Conservation (phyloP, 2,888 invertebrate species). For the Eretmocerus hayati region DNA sequence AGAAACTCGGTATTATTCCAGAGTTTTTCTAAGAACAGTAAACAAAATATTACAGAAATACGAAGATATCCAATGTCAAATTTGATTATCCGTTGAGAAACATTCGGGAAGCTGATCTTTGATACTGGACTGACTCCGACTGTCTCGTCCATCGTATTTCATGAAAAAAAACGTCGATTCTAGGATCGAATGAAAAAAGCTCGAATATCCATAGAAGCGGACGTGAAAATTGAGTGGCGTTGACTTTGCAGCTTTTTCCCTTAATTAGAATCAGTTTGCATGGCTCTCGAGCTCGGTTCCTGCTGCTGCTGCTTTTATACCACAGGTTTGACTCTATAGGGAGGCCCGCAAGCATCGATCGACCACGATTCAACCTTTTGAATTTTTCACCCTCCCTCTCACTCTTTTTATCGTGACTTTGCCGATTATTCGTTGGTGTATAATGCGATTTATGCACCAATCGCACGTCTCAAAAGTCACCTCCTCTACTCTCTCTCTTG, state of each 20-base stretch:
- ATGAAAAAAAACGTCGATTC: too few relatives aligned
- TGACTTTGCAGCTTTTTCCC: slow-evolving; percentile 5
- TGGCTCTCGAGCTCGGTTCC: slow-evolving; percentile 8
- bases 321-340: too few relatives aligned
- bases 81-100: too few relatives aligned
- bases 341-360: slow-evolving; percentile 4
- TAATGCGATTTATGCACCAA: slow-evolving; percentile 9
- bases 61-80: too few relatives aligned
- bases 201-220: background rate
- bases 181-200: too few relatives aligned
- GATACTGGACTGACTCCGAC: too few relatives aligned
- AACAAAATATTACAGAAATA: too few relatives aligned
- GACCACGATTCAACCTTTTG: background rate
- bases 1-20: too few relatives aligned
- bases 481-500: background rate
- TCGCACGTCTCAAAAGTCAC: background rate
- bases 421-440: slow-evolving; percentile 2
- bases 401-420: background rate
- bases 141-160: too few relatives aligned
- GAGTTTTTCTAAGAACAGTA: too few relatives aligned
- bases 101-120: too few relatives aligned
- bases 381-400: background rate
- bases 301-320: too few relatives aligned
- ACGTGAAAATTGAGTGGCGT: background rate
- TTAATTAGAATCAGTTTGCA: slow-evolving; percentile 17